Percentiles rank a stretch among this genome's conserved stretches.
These are phyloP conservation scores for Cochlearius cochlearius DNA, from an alignment of 2,113 vertebrate species.

Conservation along the genomic window DNA sequence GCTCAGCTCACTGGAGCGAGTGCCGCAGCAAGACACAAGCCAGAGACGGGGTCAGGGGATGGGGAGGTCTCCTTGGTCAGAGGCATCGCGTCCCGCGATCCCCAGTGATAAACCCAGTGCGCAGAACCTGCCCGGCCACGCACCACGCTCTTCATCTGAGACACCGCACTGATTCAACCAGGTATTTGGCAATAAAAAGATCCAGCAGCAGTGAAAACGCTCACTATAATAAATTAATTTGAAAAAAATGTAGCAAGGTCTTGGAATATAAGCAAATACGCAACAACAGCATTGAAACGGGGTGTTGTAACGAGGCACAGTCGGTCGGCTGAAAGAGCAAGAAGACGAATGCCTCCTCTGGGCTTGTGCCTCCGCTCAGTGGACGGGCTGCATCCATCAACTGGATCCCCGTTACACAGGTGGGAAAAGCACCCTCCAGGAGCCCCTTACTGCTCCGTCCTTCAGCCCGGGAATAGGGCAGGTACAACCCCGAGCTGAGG, in stretches of 20 bases:
- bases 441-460: background rate
- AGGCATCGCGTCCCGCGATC: background rate
- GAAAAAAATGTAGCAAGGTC: background rate
- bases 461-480: background rate
- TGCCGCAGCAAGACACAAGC: background rate
- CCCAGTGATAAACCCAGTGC: fast-evolving
- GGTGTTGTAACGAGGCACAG: background rate
- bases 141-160: background rate
- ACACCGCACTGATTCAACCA: background rate
- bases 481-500: background rate
- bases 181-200: background rate
- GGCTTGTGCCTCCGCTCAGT: background rate
- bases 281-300: background rate
- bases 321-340: background rate
- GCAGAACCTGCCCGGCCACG: background rate
- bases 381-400: background rate
- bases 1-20: background rate
- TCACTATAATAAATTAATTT: background rate
- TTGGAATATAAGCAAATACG: background rate
- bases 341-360: background rate
- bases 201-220: background rate
- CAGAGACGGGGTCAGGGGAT: background rate
- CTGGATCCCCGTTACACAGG: background rate
- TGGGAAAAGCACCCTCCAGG: background rate
- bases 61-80: background rate